These are phyloP conservation scores for Macroramphosus scolopax DNA, from an alignment of 2,797 vertebrate genomes.

Conservation along the genomic window DNA sequence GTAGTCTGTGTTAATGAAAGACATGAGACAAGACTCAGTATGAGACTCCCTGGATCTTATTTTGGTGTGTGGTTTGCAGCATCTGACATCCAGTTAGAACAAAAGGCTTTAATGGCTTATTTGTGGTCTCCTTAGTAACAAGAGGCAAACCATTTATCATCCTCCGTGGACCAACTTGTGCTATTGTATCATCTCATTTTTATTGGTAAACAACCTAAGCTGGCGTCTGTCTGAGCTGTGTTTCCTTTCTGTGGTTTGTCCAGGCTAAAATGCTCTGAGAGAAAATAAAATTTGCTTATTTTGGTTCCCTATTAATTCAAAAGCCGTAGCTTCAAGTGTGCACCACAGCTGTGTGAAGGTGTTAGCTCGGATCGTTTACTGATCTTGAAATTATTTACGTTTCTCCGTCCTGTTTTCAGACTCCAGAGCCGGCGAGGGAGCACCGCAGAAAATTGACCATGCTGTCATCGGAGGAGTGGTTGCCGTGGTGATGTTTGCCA, in stretches of 20 bases:
- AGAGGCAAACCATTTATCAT: slow-evolving; percentile 23
- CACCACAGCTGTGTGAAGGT: slow-evolving; percentile 17
- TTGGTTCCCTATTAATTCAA: slow-evolving; percentile 35
- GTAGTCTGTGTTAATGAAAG: no score
- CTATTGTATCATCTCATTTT: slow-evolving; percentile 13
- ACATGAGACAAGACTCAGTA: no score
- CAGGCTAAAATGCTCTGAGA: slow-evolving; percentile 34
- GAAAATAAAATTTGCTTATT: slow-evolving; percentile 46
- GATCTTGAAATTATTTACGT: slow-evolving; percentile 51
- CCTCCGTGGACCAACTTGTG: slow-evolving; percentile 13
- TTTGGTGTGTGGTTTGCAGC: slow-evolving; percentile 10
- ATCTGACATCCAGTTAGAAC: slow-evolving; percentile 21
- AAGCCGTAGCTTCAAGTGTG: slow-evolving; percentile 14
- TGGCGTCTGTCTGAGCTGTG: slow-evolving; percentile 15
- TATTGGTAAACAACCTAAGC: slow-evolving; percentile 29
- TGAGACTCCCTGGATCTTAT: no score
- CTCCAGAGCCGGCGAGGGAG: slow-evolving; percentile 91
- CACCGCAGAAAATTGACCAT: slow-evolving; percentile 91
- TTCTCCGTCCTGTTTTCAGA: slow-evolving; percentile 79
- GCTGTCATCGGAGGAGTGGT: slow-evolving; percentile 98
- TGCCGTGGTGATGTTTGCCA: slow-evolving; percentile 97
- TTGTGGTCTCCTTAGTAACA: slow-evolving; percentile 29
- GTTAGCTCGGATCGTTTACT: slow-evolving; percentile 41
- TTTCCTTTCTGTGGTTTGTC: slow-evolving; percentile 27
- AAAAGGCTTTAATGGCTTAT: slow-evolving; percentile 27